Percentiles rank a stretch among this genome's conserved stretches.
phyloP scores from a whole-genome alignment of 2,797 vertebrate species.

The Myotis vivesi region DNA sequence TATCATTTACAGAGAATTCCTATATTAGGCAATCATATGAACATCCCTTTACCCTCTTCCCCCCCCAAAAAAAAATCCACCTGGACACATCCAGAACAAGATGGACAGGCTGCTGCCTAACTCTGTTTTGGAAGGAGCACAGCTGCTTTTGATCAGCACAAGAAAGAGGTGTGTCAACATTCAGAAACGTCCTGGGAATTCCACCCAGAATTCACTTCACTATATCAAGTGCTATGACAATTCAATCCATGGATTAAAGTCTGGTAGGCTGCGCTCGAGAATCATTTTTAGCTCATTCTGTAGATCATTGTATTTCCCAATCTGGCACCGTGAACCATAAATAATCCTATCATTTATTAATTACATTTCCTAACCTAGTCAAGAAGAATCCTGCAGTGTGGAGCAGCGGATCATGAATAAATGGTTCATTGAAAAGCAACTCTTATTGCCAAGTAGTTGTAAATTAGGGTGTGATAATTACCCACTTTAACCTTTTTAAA shows the following conservation, averaged over 20 bases:
- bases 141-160: constrained; percentile 67
- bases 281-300: constrained; percentile 80
- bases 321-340: constrained; percentile 87
- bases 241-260: constrained; percentile 81
- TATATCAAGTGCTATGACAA: constrained; percentile 73
- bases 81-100: constrained; percentile 45
- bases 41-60: fast-evolving
- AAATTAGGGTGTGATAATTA: constrained; percentile 87
- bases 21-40: background rate
- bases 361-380: constrained; percentile 85
- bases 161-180: constrained; percentile 55
- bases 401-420: constrained; percentile 85
- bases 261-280: constrained; percentile 74
- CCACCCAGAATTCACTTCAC: constrained; percentile 75
- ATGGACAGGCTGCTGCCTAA: constrained; percentile 54
- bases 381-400: constrained; percentile 84
- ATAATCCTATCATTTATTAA: constrained; percentile 90
- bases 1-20: background rate
- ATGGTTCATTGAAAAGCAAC: constrained; percentile 86
- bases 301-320: constrained; percentile 83
- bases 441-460: constrained; percentile 85
- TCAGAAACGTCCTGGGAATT: constrained; percentile 70
- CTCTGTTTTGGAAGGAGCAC: constrained; percentile 62
- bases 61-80: constrained; percentile 22
- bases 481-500: constrained; percentile 87